Conservation (phyloP, 2,113 vertebrate genomes). For the Halcyon senegalensis region DNA sequence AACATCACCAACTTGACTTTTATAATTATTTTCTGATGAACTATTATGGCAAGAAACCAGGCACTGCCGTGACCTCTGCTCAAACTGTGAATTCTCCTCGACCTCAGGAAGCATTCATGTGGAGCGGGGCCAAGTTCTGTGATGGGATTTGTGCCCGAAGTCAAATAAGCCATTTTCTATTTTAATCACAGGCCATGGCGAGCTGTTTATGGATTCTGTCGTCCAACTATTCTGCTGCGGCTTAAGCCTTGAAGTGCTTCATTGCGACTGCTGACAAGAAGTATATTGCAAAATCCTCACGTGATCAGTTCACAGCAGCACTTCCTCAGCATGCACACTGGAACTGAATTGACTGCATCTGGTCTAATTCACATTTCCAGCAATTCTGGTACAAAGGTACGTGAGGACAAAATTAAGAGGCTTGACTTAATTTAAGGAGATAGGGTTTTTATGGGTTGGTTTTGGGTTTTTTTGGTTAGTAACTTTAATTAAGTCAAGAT, state of each 20-base stretch:
- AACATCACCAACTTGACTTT: neutral
- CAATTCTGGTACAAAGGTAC: neutral
- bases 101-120: neutral
- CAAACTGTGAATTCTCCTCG: neutral
- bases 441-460: neutral
- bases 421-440: slow-evolving; percentile 24
- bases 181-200: neutral
- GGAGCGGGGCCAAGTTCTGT: neutral
- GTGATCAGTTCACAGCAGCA: neutral
- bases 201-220: slow-evolving; percentile 43
- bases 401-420: neutral
- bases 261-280: neutral
- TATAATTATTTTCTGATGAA: neutral
- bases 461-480: neutral
- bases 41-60: neutral
- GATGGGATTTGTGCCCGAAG: neutral
- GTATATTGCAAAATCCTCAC: neutral
- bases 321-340: neutral
- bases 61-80: neutral
- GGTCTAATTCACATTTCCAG: neutral
- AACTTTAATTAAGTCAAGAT: slow-evolving; percentile 51
- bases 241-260: slow-evolving; percentile 39
- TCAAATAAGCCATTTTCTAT: slow-evolving; percentile 36
- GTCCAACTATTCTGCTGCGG: neutral
- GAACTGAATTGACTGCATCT: slow-evolving; percentile 7